Evolutionary conservation across 2,888 invertebrate genomes (phyloP), one percentile per base, ranked within the genome.

Genomic region (Epinotia brunnichana): DNA sequence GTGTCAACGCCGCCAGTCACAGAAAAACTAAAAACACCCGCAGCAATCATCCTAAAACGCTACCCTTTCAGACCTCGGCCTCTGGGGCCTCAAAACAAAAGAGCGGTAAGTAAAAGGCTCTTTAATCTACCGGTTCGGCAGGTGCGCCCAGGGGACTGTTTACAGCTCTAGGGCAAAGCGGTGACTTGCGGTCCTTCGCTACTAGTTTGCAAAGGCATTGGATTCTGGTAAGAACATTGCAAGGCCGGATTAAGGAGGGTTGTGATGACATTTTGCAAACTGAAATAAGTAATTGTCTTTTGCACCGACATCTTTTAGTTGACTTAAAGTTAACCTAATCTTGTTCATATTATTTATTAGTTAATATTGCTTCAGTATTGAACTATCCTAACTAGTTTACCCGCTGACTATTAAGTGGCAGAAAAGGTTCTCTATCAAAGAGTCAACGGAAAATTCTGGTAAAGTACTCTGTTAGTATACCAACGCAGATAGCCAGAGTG

Each of bases 121-220:
- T 76, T 82, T 79, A 81, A 83, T 83, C 81, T 79, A 75, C 75
- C 78, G 80, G 82, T 88, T 89, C 83, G 85, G 87, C 90, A 91
- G 92, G 91, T 90, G 89, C 87, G 83, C 81, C 82, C 90, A 1
- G 21, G 87, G 87, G 91, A 87, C 77, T 82, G 78, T 80, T 87
- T 85, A 83, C 79, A 74, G 80, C 51, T 78, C 84, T 80, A 81
- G 80, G 74, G 80, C 78, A 76, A 76, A 74, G 73, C 80, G 73
- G 79, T 91, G 90, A 91, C 90, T 90, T 87, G 91, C 88, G 75
- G 54, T 66, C 53, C 48, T 48, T 48, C 7, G n/a, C 48, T 48
- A 35, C 35, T 59, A 69, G 60, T 3, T 29, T 19, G 53, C 17
- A 11, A 4, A 56, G 21, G 21, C 7, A 24, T 56, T 44, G 21